Base-by-base conservation (phyloP, 2,113 vertebrate genomes). In the Nycticryphes semicollaris region DNA sequence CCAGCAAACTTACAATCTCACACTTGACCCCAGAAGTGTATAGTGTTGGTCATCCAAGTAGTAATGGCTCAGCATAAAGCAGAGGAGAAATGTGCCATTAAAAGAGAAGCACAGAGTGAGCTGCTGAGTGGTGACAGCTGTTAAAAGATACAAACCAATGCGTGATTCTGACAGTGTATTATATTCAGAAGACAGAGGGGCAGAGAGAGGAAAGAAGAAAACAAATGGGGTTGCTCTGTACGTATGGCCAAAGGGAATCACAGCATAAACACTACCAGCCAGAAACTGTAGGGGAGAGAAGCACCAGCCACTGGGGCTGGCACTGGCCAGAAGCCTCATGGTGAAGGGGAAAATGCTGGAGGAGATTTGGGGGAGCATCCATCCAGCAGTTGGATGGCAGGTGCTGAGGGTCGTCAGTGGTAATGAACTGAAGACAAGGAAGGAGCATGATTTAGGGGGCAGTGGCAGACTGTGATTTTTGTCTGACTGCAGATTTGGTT, bases 401-500 rank as follows among this genome's bases (percentile, higher is more conserved):
- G n/a, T 79, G 75, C 67, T 60, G 24, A 56, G 39, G 11, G 35
- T 73, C 19, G 22, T 53, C 3, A 7, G 51, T 79, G 70, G 85
- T 87, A 88, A 93, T 85, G 83, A 89, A 82, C n/a, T 74, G 64
- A 76, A 50, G 67, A 60, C 64, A 60, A 76, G 20, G 82, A 85
- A 91, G 75, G 33, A 91, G 64, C 1, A 1, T 78, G 66, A 94
- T 88, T 96, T 84, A 81, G 51, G 67, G 62, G 78, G 48, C 86
- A 81, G 84, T 22, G 81, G 70, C 72, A 94, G 74, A 37, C 85
- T 53, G 23, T 64, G 41, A 77, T 84, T 89, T 84, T 90, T 95
- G 75, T 91, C 64, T 80, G 27, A 78, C 47, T 84, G 60, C 69
- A 86, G 75, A 84, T 81, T 92, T 94, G 75, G 54, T 94, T 96